A percentile compares a stretch with the other conserved stretches of the same genome.
phyloP scores from a whole-genome alignment of 2,888 invertebrate genomes.

The Onchidella celtica region DNA sequence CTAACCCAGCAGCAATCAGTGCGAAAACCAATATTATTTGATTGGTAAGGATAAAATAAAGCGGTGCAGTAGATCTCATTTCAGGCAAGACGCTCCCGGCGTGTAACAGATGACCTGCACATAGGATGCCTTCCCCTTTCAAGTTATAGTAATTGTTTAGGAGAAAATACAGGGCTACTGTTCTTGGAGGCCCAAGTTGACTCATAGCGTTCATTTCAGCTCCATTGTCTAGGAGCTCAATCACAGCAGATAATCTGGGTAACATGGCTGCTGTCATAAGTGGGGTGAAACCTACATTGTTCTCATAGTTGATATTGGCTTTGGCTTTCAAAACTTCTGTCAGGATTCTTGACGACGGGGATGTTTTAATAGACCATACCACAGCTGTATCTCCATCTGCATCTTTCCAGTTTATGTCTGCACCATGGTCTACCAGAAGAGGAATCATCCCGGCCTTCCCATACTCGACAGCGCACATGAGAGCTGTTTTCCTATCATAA shows the following conservation, averaged over 20 bases:
- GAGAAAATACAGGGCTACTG: constrained; percentile 6
- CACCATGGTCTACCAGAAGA: not conserved
- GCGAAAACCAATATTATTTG: not conserved
- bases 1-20: constrained; percentile 12
- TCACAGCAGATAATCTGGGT: not conserved
- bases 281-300: not conserved
- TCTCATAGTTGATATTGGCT: constrained; percentile 7
- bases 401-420: constrained; percentile 16
- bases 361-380: not conserved
- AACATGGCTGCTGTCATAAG: not conserved
- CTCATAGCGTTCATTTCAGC: not conserved
- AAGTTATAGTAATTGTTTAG: not conserved
- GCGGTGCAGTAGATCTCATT: too few species aligned
- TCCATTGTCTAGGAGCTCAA: not conserved
- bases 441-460: not conserved
- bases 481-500: not conserved
- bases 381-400: not conserved
- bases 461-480: not conserved
- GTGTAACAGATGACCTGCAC: too few species aligned
- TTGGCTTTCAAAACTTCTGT: not conserved
- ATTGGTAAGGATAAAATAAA: too few species aligned
- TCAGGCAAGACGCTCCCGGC: too few species aligned
- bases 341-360: not conserved
- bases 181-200: too few species aligned
- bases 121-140: too few species aligned